Evolutionary conservation across 2,797 vertebrate genomes (phyloP).

Genomic region (Falco cherrug): DNA sequence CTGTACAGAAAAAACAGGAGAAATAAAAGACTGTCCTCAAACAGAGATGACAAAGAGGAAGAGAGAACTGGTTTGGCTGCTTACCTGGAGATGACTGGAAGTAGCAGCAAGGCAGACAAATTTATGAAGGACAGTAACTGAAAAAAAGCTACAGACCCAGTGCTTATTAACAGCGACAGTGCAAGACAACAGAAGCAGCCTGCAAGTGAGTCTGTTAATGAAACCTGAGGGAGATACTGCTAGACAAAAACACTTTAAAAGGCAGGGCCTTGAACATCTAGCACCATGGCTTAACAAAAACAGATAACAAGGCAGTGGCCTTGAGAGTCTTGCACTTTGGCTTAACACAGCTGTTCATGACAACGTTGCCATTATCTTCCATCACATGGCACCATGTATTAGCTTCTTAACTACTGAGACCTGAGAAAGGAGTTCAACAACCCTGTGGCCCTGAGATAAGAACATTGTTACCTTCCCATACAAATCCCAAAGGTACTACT

Average conservation of each 20-base stretch:
- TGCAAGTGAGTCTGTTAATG: background rate
- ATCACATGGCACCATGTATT: background rate
- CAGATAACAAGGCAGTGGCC: background rate
- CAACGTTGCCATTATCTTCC: background rate
- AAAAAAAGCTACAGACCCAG: background rate
- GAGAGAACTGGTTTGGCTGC: background rate
- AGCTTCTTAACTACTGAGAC: background rate
- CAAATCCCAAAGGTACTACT: background rate
- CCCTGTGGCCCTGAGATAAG: background rate
- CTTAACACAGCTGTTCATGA: background rate
- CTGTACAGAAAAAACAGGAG: background rate
- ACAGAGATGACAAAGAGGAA: background rate
- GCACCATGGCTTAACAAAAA: background rate
- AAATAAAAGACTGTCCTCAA: background rate
- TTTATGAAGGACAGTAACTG: background rate
- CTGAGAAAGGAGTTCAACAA: background rate
- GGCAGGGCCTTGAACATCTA: background rate
- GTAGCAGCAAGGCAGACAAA: background rate
- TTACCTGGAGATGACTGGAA: background rate
- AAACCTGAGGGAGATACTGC: conserved; percentile 4
- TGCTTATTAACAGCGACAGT: background rate
- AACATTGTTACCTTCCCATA: background rate
- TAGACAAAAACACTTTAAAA: conserved; percentile 28
- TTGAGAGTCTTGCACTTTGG: background rate
- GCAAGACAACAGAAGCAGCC: background rate